Percentiles rank a stretch among this genome's conserved stretches.
Evolutionary conservation across 1,140 invertebrate species (phyloP).

Genomic region (Orchesella cincta): DNA sequence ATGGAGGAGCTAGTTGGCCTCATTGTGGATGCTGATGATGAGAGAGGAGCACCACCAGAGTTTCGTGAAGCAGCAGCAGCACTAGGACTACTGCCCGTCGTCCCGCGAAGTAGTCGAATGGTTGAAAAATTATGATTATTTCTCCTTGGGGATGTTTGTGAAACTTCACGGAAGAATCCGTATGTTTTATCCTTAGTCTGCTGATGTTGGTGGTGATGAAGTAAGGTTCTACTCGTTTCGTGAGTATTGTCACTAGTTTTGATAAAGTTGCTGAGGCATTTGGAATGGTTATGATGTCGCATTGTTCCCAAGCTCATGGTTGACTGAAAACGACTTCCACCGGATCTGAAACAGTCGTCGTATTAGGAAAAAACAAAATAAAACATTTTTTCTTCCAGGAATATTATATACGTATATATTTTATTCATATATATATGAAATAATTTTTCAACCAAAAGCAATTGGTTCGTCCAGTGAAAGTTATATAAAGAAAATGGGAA

Average conservation of each 20-base stretch:
- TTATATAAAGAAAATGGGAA: background rate
- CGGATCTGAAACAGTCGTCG: background rate
- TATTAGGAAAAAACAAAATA: background rate
- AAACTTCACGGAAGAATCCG: constrained; percentile 31
- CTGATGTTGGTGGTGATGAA: constrained; percentile 10
- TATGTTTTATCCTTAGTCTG: constrained; percentile 37
- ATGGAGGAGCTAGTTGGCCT: constrained; percentile 28
- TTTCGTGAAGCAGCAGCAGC: background rate
- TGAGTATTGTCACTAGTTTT: background rate
- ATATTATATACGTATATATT: background rate
- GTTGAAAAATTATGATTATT: constrained; percentile 39
- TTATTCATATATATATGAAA: too few species aligned
- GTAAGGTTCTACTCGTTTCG: constrained; percentile 9
- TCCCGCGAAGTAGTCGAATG: constrained; percentile 31
- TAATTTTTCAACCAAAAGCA: too few species aligned
- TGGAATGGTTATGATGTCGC: constrained; percentile 12
- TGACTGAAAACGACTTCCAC: constrained; percentile 2
- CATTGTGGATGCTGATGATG: background rate
- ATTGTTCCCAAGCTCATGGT: constrained; percentile 23
- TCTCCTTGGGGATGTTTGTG: constrained; percentile 39
- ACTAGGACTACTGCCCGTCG: background rate
- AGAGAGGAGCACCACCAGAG: background rate
- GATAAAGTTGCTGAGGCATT: background rate
- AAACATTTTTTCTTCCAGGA: background rate
- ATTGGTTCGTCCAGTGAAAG: too few species aligned